Base-by-base conservation (phyloP, 1,140 invertebrate genomes). In the Anastatus disparis region DNA sequence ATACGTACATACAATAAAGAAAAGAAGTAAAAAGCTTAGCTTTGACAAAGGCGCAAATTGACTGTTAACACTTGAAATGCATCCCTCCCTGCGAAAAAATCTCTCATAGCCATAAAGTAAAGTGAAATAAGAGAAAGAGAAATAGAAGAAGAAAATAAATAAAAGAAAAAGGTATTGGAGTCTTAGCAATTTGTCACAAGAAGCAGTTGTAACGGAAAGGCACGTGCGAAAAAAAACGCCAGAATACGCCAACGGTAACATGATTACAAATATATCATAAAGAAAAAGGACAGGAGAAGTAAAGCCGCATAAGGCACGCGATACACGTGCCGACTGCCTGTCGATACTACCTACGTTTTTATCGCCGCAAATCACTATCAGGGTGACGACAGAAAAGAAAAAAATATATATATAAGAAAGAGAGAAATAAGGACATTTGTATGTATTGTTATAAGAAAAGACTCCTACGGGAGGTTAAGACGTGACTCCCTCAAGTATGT, bases 221-320 rank as follows among this genome's bases (percentile, higher is more conserved):
- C 82, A 83, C 79, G 81, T 81, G 79, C 74, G 31, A 4, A n/a
- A n/a, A n/a, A n/a, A n/a, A n/a, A n/a, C n/a, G n/a, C n/a, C n/a
- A n/a, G n/a, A n/a, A n/a, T n/a, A n/a, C 10, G 31, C 59, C 72
- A 56, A 52, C n/a, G n/a, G 75, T 81, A 83, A 83, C 78, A 76
- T 78, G 81, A 83, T 84, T 84, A 84, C 81, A 83, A 83, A 84
- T 84, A 84, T 84, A 84, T 84, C 82, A 83, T 58, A 67, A n/a
- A 9, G 40, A 46, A 63, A 46, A 63, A 46, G 29, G 29, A 29
- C 44, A 26, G 42, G 24, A 10, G n/a, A n/a, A n/a, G n/a, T n/a
- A n/a, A n/a, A n/a, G n/a, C n/a, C n/a, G n/a, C n/a, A n/a, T n/a
- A n/a, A n/a, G n/a, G 75, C 76, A 80, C 72, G 78, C 79, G 77